A percentile compares a stretch with the other conserved stretches of the same genome.
phyloP scores from a whole-genome alignment of 2,113 vertebrate species.

The Pungitius pungitius region DNA sequence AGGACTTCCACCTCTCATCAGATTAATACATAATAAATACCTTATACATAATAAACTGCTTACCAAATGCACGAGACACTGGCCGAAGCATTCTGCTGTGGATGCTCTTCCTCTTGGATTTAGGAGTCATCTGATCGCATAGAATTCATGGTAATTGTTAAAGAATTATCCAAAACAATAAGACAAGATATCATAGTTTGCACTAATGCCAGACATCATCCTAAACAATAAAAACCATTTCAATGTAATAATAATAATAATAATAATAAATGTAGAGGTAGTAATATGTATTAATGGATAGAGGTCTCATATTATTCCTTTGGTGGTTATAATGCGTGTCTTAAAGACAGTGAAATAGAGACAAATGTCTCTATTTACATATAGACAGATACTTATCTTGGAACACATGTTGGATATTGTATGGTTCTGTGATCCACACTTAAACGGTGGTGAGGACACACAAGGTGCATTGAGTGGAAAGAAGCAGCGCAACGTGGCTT shows the following conservation, averaged over 20 bases:
- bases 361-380: background rate
- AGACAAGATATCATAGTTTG: background rate
- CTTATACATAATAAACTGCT: slow-evolving; percentile 38
- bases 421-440: slow-evolving; percentile 15
- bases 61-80: slow-evolving; percentile 96
- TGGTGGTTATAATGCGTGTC: background rate
- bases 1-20: background rate
- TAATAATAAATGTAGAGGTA: background rate
- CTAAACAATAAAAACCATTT: background rate
- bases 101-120: slow-evolving; percentile 98
- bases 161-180: background rate
- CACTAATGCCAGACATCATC: background rate
- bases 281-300: background rate
- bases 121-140: slow-evolving; percentile 91
- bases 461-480: background rate
- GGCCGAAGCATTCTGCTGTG: slow-evolving; percentile 97
- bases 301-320: background rate
- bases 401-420: background rate
- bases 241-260: background rate
- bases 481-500: slow-evolving; percentile 13
- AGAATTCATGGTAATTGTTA: background rate
- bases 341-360: background rate
- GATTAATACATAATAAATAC: background rate
- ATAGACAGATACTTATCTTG: background rate
- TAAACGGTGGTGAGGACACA: slow-evolving; percentile 2